Base-by-base conservation (phyloP, 64 coral and sea anemone genomes). In the Montipora efflorescens region DNA sequence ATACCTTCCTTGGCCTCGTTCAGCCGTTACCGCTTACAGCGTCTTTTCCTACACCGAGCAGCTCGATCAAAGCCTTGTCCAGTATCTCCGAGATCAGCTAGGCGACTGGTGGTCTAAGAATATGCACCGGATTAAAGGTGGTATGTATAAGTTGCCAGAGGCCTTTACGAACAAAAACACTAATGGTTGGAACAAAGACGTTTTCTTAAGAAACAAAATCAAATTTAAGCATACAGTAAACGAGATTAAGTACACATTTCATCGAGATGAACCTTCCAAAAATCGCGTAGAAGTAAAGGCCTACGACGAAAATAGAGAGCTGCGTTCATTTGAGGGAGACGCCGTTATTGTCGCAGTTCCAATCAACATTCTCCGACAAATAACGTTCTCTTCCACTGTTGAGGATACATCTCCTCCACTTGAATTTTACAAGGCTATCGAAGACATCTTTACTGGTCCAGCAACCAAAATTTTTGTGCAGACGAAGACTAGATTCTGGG, bases 401-500 rank as follows among this genome's bases (percentile, higher is more conserved):
- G 13, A 75, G 18, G 19, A 43, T 1, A 43, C 79, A 18, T 67
- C 78, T 81, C 47, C 69, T 8, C 45, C n/a, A 49, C 78, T 21
- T 19, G 16, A 73, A 9, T 66, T 81, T 4, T 47, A 81, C 48
- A 79, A 91, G 80, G 89, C 89, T 47, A 82, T 91, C 14, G 89
- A 82, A 74, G 89, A 82, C 78, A 91, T 91, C 66, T 91, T 81
- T 57, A 91, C 89, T 4, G 79, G 57, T 55, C 61, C 89, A 36
- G n/a, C 89, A 18, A 91, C 89, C n/a, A 91, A 91, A 80, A 9
- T 83, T 13, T 53, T 91, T 44, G 7, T 91, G 69, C 78, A 81
- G n/a, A 91, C 89, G 51, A 92, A 78, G 69, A 83, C 79, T 6
- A 83, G 79, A 73, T 92, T 83, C 28, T 92, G 79, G 90, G 79